phyloP scores from a whole-genome alignment of 2,113 vertebrate species.

The Seriola dumerili region DNA sequence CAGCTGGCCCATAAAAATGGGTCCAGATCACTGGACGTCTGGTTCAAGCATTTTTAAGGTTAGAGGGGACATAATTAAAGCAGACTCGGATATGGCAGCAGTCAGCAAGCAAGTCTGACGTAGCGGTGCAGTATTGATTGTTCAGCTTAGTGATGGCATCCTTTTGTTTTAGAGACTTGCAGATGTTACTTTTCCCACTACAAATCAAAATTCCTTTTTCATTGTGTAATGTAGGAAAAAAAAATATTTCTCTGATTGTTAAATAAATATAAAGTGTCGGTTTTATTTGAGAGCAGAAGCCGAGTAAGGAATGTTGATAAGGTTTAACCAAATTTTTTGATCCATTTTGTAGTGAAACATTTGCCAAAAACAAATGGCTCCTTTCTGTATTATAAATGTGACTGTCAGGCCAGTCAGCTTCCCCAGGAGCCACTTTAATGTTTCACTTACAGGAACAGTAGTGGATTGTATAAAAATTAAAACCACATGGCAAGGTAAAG shows the following conservation, averaged over 20 bases:
- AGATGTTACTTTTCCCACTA: not conserved
- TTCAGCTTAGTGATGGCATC: not conserved
- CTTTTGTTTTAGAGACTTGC: not conserved
- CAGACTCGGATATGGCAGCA: not conserved
- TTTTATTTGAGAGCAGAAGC: not conserved
- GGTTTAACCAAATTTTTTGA: too few relatives aligned
- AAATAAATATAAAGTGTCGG: too few relatives aligned
- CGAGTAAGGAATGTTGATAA: not conserved
- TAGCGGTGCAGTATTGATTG: not conserved
- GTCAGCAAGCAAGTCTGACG: not conserved
- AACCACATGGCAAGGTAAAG: not conserved
- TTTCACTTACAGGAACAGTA: not conserved
- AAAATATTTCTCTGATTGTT: not conserved
- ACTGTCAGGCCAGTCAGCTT: not conserved
- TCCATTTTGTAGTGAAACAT: not conserved
- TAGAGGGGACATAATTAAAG: conserved; percentile 8
- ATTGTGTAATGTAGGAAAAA: not conserved
- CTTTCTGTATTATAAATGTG: too few relatives aligned
- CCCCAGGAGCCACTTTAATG: not conserved
- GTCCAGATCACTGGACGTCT: conserved; percentile 18
- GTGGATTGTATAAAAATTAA: not conserved
- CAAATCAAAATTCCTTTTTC: not conserved
- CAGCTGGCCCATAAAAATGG: conserved; percentile 58
- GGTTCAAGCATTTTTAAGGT: conserved; percentile 30
- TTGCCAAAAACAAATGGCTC: not conserved